Conservation (phyloP, 2,797 vertebrate genomes). For the Peromyscus nudipes region DNA sequence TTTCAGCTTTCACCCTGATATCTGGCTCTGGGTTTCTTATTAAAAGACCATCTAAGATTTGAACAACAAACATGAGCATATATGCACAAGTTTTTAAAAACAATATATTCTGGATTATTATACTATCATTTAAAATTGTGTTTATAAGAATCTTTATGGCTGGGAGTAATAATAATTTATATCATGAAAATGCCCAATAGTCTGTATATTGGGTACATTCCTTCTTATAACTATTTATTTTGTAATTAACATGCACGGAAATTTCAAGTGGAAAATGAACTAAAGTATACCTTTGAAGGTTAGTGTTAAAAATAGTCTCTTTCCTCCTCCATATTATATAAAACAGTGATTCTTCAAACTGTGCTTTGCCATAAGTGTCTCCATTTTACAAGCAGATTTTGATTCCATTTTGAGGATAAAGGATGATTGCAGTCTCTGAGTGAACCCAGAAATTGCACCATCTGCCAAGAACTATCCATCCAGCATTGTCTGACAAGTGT, state of each 20-base stretch:
- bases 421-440: background rate
- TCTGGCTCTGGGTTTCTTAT: too few species aligned
- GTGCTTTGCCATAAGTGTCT: background rate
- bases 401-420: background rate
- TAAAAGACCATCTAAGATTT: too few species aligned
- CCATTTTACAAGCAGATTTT: background rate
- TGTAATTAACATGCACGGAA: background rate
- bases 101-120: background rate
- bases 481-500: background rate
- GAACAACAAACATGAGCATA: background rate
- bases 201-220: background rate
- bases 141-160: conserved; percentile 37
- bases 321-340: background rate
- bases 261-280: conserved; percentile 10
- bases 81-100: background rate
- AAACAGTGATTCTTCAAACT: background rate
- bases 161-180: background rate
- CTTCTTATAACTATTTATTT: background rate
- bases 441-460: background rate
- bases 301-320: background rate
- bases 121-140: conserved; percentile 23
- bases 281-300: background rate
- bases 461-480: background rate
- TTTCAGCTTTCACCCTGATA: too few species aligned
- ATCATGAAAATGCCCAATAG: background rate